Percentiles rank a stretch among this genome's conserved stretches.
These are phyloP conservation scores for Meiosimyza decipiens DNA, from an alignment of 2,888 invertebrate species.

Conservation along the genomic window DNA sequence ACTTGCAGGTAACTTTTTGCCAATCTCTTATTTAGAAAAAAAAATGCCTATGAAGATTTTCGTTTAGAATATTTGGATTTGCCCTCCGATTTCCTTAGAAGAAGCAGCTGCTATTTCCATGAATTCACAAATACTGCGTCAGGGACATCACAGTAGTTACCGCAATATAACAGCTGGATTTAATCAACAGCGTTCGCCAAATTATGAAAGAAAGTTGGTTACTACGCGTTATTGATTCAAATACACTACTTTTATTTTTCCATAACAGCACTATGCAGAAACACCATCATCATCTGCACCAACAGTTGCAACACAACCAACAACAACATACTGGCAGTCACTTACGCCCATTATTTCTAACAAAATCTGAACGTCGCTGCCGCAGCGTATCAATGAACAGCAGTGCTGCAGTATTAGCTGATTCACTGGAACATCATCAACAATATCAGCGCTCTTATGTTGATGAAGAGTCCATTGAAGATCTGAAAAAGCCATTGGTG, in stretches of 20 bases:
- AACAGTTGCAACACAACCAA: slow-evolving; percentile 13
- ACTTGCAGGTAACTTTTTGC: slow-evolving; percentile 49
- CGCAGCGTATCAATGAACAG: slow-evolving; percentile 36
- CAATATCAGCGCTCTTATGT: neutral
- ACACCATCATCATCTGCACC: slow-evolving; percentile 35
- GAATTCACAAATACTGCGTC: slow-evolving; percentile 43
- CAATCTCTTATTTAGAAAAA: neutral
- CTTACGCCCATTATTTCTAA: slow-evolving; percentile 27
- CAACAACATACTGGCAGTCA: slow-evolving; percentile 39
- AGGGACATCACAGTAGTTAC: slow-evolving; percentile 43
- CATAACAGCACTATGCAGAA: neutral
- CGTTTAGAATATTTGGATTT: slow-evolving; percentile 49
- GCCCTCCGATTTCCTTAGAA: slow-evolving; percentile 48
- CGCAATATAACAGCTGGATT: slow-evolving; percentile 37
- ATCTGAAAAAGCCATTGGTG: neutral
- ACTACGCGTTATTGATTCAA: neutral
- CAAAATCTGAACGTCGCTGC: slow-evolving; percentile 41
- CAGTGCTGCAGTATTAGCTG: neutral
- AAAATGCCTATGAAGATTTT: slow-evolving; percentile 8
- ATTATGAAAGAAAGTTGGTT: neutral
- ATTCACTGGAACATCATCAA: slow-evolving; percentile 11
- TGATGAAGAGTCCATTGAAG: neutral
- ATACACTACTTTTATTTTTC: neutral
- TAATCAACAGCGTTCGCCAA: slow-evolving; percentile 41
- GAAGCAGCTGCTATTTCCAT: slow-evolving; percentile 45